These are phyloP conservation scores for Tachuris rubrigastra DNA, from an alignment of 2,113 vertebrate species.

Conservation along the genomic window DNA sequence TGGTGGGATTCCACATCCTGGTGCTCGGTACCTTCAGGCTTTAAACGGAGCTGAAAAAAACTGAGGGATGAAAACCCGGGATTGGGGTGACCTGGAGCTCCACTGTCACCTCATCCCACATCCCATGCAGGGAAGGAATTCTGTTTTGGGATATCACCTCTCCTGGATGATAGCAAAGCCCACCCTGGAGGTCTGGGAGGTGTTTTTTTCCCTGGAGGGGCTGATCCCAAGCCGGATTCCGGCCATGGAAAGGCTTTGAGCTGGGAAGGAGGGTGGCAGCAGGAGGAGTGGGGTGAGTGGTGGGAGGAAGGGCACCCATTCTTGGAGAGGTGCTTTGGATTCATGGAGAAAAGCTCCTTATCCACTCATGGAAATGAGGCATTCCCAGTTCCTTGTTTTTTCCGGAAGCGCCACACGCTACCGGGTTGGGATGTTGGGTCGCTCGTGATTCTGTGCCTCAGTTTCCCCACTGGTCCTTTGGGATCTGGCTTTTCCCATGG, in stretches of 20 bases:
- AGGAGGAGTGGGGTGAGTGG: neutral
- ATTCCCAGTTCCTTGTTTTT: neutral
- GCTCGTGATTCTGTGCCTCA: neutral
- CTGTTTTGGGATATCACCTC: neutral
- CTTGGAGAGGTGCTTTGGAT: neutral
- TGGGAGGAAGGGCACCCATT: neutral
- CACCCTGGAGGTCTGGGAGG: neutral
- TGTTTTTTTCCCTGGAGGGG: neutral
- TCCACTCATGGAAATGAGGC: rapidly evolving
- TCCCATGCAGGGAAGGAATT: rapidly evolving
- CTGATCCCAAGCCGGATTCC: rapidly evolving
- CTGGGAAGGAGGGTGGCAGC: neutral
- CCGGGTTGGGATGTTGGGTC: rapidly evolving
- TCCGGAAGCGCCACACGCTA: rapidly evolving
- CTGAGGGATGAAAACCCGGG: rapidly evolving
- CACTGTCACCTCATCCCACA: neutral
- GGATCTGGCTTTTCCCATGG: neutral
- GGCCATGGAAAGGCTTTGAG: neutral
- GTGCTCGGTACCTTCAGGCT: neutral
- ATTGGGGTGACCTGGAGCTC: neutral
- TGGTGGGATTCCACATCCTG: neutral
- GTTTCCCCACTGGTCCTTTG: neutral
- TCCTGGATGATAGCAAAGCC: neutral
- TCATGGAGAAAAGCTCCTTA: neutral
- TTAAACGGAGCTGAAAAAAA: neutral